Percentiles rank a stretch among this genome's conserved stretches.
These are phyloP conservation scores for Drosophila pseudoananassae DNA, from an alignment of 1,140 invertebrate genomes.

Conservation along the genomic window DNA sequence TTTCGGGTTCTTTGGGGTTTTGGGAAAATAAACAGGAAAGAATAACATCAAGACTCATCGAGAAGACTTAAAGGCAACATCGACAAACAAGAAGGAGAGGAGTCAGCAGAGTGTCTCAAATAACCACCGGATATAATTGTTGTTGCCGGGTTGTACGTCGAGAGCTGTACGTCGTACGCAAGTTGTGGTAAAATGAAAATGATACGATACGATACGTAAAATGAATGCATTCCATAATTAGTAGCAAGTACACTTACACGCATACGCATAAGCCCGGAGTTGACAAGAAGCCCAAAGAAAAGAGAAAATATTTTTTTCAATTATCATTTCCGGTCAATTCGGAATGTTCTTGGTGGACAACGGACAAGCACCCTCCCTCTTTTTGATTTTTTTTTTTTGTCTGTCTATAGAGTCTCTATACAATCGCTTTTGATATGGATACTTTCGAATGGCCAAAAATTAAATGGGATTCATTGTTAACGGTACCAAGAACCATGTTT, in stretches of 20 bases:
- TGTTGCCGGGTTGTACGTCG: constrained; percentile 19
- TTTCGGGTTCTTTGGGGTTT: not conserved
- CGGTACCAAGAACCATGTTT: constrained; percentile 3
- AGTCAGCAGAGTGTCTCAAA: constrained; percentile 58
- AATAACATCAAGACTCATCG: not conserved
- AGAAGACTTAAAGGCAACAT: constrained; percentile 3
- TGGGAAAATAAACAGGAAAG: not conserved
- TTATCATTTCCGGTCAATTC: constrained; percentile 77
- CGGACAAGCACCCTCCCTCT: not conserved
- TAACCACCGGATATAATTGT: constrained; percentile 76
- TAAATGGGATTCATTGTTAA: constrained; percentile 40
- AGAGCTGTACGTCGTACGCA: constrained; percentile 2
- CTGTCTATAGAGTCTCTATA: constrained; percentile 16
- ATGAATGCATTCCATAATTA: constrained; percentile 80
- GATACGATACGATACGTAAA: constrained; percentile 74
- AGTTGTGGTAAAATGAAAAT: constrained; percentile 62
- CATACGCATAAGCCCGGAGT: constrained; percentile 27
- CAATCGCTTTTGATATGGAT: constrained; percentile 45
- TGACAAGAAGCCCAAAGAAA: constrained; percentile 47
- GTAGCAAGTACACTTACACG: constrained; percentile 42
- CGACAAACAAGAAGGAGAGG: no score
- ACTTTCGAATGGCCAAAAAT: constrained; percentile 45
- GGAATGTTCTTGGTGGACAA: constrained; percentile 39
- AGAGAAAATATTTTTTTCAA: constrained; percentile 73
- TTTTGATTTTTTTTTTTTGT: no score